phyloP scores from a whole-genome alignment of 2,888 invertebrate genomes.

The Perizoma affinitatum region DNA sequence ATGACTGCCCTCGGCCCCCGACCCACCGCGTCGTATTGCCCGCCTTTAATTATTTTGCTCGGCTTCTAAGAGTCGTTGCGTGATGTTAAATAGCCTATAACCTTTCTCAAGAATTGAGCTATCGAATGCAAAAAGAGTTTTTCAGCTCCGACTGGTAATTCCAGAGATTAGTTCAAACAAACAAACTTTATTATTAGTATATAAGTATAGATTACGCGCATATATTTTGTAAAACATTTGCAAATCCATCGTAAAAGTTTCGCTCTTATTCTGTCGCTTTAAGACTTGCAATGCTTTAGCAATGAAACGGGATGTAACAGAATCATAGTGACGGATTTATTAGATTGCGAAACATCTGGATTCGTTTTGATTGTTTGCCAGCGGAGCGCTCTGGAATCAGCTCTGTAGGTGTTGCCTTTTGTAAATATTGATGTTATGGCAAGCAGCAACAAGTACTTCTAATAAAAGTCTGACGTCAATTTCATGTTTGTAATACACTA shows the following conservation, averaged over 20 bases:
- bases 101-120: too few relatives aligned
- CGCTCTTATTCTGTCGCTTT: background rate
- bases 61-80: too few relatives aligned
- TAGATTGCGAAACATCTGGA: slow-evolving; percentile 34
- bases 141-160: too few relatives aligned
- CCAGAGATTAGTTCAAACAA: too few relatives aligned
- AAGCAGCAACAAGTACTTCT: background rate
- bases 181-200: too few relatives aligned
- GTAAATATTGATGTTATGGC: slow-evolving; percentile 28
- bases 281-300: slow-evolving; percentile 4
- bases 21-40: too few relatives aligned
- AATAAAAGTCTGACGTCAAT: background rate
- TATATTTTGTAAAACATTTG: slow-evolving; percentile 8
- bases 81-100: too few relatives aligned
- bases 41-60: too few relatives aligned
- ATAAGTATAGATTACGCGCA: slow-evolving; percentile 1
- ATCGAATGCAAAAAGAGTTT: too few relatives aligned
- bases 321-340: slow-evolving; percentile 34
- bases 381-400: slow-evolving; percentile 5
- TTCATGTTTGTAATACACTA: background rate
- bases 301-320: slow-evolving; percentile 3
- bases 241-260: background rate
- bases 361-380: slow-evolving; percentile 36
- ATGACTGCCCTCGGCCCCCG: too few relatives aligned
- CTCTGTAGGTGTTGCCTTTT: too few relatives aligned